Evolutionary conservation across 2,888 invertebrate genomes (phyloP), one percentile per base, ranked within the genome.

Genomic region (Tinea pellionella): DNA sequence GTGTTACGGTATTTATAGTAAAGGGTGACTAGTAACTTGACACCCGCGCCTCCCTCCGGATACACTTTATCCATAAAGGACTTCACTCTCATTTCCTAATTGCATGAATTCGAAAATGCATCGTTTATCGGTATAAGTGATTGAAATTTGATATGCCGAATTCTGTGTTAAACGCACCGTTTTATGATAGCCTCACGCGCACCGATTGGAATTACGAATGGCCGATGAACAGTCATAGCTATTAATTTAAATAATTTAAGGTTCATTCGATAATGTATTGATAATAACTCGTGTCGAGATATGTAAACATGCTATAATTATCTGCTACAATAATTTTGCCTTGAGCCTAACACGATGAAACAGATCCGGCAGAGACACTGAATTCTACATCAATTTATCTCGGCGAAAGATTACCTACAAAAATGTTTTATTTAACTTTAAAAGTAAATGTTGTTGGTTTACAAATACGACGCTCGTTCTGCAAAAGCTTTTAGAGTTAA

Each of bases 31-130:
- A 77, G 86, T 75, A 84, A 87, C 63, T 41, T 61, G 81, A 87
- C 67, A 80, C 79, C 68, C 72, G 65, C 65, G 63, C 68, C 80
- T 72, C 82, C 82, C 77, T 69, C 64, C 67, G 68, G 72, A 73
- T 72, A 74, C 69, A 69, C 30, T 18, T 41, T 62, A 69, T 70
- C 75, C 71, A 72, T 69, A 66, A 66, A 71, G 70, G 64, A 64
- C 63, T 62, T 57, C 30, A 61, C 68, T 73, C 79, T 86, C 82
- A 85, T 86, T 86, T 87, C 86, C 86, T 83, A 75, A 85, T 75
- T 83, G 78, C 73, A 76, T 71, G 66, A 69, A 32, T 6, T 57
- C 30, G 15, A 57, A 57, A 57, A 57, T 57, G 57, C 57, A 57
- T 32, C 13, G 30, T 29, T 57, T 57, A 57, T 57, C 30, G 13